Conservation (phyloP, 2,888 invertebrate species). For the Platycnemis pennipes region DNA sequence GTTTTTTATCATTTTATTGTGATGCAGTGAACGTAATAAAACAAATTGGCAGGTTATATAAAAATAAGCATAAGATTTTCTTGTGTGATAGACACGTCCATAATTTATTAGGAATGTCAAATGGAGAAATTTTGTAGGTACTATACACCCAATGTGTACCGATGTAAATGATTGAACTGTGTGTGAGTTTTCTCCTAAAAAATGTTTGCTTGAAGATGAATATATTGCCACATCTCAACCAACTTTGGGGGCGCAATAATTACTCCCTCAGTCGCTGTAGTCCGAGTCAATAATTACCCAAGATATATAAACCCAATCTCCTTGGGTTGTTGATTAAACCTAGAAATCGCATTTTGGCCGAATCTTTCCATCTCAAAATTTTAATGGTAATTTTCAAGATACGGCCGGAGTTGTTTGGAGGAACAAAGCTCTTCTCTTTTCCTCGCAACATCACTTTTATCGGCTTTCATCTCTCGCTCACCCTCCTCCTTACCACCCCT, state of each 20-base stretch:
- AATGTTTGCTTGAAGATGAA: too few relatives aligned
- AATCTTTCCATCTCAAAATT: constrained; percentile 6
- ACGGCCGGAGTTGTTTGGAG: neutral
- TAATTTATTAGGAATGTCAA: too few relatives aligned
- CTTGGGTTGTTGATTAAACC: neutral
- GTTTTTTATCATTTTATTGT: too few relatives aligned
- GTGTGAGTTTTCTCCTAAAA: too few relatives aligned
- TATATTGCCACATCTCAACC: neutral
- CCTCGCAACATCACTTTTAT: constrained; percentile 1
- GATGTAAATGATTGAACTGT: too few relatives aligned
- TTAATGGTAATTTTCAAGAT: neutral
- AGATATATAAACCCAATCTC: neutral
- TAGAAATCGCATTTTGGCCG: neutral
- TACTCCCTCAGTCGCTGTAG: neutral
- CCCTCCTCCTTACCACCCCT: neutral
- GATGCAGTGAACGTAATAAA: too few relatives aligned
- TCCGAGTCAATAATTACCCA: neutral
- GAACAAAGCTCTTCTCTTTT: neutral
- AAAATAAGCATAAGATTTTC: too few relatives aligned
- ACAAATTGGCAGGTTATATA: too few relatives aligned
- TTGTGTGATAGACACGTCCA: too few relatives aligned
- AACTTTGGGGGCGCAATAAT: neutral
- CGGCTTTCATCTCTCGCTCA: constrained; percentile 14
- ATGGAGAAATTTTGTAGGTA: too few relatives aligned
- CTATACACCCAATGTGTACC: too few relatives aligned